Evolutionary conservation across 2,113 vertebrate genomes (phyloP), one percentile per base, ranked within the genome.

Genomic region (Corydoras sp.): DNA sequence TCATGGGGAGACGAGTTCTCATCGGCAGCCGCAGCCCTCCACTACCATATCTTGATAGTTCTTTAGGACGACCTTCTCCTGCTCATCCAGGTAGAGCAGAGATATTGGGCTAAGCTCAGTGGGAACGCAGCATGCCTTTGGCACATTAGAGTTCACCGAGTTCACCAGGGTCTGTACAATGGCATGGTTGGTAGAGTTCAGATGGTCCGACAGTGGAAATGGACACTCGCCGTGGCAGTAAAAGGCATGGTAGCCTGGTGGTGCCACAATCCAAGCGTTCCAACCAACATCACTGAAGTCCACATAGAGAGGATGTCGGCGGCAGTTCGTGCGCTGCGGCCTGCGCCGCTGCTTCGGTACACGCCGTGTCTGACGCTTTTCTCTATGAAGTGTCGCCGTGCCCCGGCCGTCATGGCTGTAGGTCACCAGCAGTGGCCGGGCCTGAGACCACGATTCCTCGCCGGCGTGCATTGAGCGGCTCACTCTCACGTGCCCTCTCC

Each of bases 41-140:
- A 99, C 97, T 82, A 98, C 96, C 97, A 99, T 99, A 85, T 99
- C 96, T 88, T 99, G 96, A 80, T 99, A 99, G 87, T 99, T 99
- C 91, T 99, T 99, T 82, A 99, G 86, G 76, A 99, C 96, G 18
- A 99, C 96, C 86, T 99, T 99, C 84, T 98, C 95, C 4, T 97
- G 94, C 77, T 99, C 97, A 1, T 99, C 96, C 86, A 99, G 90
- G 86, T 99, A 99, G 69, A 99, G 93, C 90, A 99, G 91, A 58
- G 96, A 98, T 83, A 99, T 99, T 63, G 96, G 92, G 80, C 96
- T 99, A 81, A 99, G 95, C 82, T 99, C 95, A 29, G 95, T 98
- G 58, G 97, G 96, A 78, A 99, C 96, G 60, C 97, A 99, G 84
- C 97, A 99, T 4, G 97, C 97, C 90, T 91, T 92, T n/a, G 97